A percentile compares a stretch with the other conserved stretches of the same genome.
Evolutionary conservation across 2,797 vertebrate genomes (phyloP).

Genomic region (Cossypha caffra): DNA sequence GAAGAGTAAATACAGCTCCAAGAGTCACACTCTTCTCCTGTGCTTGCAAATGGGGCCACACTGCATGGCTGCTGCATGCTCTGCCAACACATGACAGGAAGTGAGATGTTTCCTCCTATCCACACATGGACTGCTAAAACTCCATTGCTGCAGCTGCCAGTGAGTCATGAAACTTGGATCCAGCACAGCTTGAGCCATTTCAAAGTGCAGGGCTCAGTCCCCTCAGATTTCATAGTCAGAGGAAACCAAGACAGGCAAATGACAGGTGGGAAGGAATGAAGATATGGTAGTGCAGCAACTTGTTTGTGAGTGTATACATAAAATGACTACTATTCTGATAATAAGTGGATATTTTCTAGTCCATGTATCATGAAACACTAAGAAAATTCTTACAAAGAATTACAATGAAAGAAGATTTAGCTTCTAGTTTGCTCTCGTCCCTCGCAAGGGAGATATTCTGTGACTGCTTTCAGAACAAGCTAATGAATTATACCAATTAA

Average conservation of each 20-base stretch:
- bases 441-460: not conserved
- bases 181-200: not conserved
- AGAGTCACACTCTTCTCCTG: not conserved
- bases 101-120: not conserved
- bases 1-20: not conserved
- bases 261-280: not conserved
- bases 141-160: not conserved
- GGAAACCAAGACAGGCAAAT: not conserved
- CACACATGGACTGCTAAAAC: not conserved
- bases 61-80: fast-evolving
- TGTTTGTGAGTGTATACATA: not conserved
- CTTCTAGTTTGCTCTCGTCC: not conserved
- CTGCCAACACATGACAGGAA: not conserved
- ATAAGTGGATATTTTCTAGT: not conserved
- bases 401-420: not conserved
- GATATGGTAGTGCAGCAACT: not conserved
- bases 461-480: not conserved
- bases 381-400: not conserved
- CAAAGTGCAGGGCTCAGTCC: not conserved
- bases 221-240: not conserved
- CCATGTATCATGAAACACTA: not conserved
- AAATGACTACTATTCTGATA: not conserved
- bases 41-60: not conserved
- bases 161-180: not conserved
- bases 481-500: not conserved